phyloP scores from a whole-genome alignment of 2,797 vertebrate genomes.

The Pelodytes ibericus region DNA sequence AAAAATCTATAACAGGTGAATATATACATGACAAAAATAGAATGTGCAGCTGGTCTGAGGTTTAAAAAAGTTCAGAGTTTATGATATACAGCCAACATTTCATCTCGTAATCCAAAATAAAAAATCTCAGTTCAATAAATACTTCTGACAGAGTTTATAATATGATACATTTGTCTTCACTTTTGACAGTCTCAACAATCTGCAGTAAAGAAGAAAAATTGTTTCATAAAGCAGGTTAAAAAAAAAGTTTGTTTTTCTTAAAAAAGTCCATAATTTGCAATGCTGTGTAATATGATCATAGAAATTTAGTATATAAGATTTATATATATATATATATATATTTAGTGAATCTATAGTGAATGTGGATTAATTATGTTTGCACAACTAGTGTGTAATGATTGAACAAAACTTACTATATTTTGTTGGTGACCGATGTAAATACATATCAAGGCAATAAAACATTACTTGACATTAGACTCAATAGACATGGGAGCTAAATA shows the following conservation, averaged over 20 bases:
- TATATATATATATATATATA: no score
- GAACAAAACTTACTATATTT: not conserved
- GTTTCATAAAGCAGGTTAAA: not conserved
- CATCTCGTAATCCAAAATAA: not conserved
- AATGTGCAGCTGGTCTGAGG: not conserved
- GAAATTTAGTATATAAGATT: no score
- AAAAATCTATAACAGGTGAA: conserved; percentile 5
- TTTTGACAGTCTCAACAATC: not conserved
- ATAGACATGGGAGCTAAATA: not conserved
- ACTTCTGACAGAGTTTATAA: not conserved
- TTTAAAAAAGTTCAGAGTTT: not conserved
- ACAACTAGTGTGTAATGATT: not conserved
- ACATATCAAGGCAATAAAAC: not conserved
- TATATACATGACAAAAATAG: not conserved
- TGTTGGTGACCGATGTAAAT: not conserved
- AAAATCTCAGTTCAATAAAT: conserved; percentile 6
- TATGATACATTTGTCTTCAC: not conserved
- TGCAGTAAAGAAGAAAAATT: conserved; percentile 14
- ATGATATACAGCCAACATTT: not conserved
- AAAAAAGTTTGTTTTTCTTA: no score
- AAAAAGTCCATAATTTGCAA: no score
- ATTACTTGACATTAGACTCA: not conserved
- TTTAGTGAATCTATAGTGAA: not conserved
- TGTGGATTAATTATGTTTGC: not conserved
- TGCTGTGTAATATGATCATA: no score